Conservation (phyloP, 1,140 invertebrate genomes). For the Eumaeus atala region DNA sequence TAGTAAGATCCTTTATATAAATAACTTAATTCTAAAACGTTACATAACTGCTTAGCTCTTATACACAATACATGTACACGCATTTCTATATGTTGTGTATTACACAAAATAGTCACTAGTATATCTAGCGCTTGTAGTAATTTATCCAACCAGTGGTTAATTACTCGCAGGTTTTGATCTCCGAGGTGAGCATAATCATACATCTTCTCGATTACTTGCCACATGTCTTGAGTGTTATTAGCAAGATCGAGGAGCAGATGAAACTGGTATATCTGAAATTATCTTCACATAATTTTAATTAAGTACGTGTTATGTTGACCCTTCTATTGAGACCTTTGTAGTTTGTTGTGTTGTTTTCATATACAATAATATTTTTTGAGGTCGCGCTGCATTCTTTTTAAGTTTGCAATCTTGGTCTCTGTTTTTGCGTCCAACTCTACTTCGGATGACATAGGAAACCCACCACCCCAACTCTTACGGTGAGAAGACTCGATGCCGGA, state of each 20-base stretch:
- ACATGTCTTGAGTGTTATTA: background rate
- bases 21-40: background rate
- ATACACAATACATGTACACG: background rate
- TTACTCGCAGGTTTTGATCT: slow-evolving; percentile 4
- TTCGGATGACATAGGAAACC: no score
- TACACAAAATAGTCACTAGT: background rate
- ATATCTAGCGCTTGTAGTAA: background rate
- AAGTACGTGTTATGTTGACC: no score
- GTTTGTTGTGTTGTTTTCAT: no score
- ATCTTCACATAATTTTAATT: no score
- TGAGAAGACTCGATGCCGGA: no score
- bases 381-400: no score
- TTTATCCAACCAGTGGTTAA: slow-evolving; percentile 1
- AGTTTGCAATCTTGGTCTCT: no score
- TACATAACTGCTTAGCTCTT: background rate
- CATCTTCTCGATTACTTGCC: background rate
- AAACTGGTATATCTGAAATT: background rate
- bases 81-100: background rate
- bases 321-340: no score
- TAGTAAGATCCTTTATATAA: background rate
- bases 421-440: no score
- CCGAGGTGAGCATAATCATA: background rate
- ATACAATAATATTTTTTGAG: no score
- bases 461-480: no score
- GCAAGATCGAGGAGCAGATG: background rate